Evolutionary conservation across 1,140 invertebrate genomes (phyloP).

Genomic region (Eulimnadia texana): DNA sequence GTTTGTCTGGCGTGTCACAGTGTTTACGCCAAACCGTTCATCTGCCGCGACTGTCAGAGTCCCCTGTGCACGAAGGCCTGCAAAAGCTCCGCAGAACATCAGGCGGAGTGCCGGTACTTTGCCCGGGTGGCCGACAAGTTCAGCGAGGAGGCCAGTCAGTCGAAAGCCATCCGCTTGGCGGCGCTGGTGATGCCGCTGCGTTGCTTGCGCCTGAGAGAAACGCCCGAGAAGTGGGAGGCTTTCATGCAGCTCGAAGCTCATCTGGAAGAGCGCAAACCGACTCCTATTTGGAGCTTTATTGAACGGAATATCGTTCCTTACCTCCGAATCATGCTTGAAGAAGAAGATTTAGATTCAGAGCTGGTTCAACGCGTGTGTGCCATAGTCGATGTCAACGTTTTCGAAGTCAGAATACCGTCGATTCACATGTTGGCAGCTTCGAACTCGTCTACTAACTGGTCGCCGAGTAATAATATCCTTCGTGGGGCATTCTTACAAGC

Average conservation of each 20-base stretch:
- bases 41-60: conserved; percentile 7
- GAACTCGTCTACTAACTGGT: neutral
- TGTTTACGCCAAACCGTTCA: neutral
- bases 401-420: neutral
- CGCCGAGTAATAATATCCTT: conserved; percentile 1
- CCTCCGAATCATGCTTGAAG: neutral
- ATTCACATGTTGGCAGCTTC: neutral
- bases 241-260: conserved; percentile 41
- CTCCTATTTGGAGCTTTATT: conserved; percentile 31
- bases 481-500: conserved; percentile 39
- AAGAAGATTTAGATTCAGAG: conserved; percentile 26
- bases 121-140: neutral
- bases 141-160: neutral
- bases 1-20: conserved; percentile 12
- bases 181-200: conserved; percentile 21
- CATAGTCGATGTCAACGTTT: conserved; percentile 52
- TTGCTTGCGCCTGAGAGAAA: conserved; percentile 19
- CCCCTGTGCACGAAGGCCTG: conserved; percentile 7
- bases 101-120: conserved; percentile 7
- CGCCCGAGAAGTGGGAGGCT: conserved; percentile 32
- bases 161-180: neutral
- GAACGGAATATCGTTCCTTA: conserved; percentile 9
- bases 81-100: conserved; percentile 6
- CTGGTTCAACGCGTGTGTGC: conserved; percentile 56
- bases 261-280: conserved; percentile 33